Conservation (phyloP, 2,888 invertebrate genomes). For the Amorpha juglandis region DNA sequence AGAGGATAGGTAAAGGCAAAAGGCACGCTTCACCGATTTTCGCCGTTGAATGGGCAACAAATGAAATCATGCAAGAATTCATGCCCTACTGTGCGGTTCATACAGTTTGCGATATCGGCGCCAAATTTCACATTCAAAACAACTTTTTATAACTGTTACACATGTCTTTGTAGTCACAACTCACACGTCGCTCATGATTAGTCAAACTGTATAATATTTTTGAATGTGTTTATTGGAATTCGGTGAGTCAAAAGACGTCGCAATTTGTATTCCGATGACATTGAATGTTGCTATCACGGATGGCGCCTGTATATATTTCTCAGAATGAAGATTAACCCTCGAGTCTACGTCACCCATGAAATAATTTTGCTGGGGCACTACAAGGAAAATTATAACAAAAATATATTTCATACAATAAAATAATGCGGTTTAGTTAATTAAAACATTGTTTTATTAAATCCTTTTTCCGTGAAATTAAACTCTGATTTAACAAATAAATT, state of each 20-base stretch:
- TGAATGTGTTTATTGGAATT: constrained; percentile 41
- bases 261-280: constrained; percentile 42
- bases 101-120: constrained; percentile 39
- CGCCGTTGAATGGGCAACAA: constrained; percentile 26
- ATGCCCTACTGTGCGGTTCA: constrained; percentile 21
- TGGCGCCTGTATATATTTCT: constrained; percentile 37
- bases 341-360: constrained; percentile 12
- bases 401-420: background rate
- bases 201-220: constrained; percentile 38
- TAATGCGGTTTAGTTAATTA: background rate
- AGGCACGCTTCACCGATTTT: constrained; percentile 49
- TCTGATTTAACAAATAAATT: no score
- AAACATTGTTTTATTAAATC: no score
- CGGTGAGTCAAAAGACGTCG: constrained; percentile 48
- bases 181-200: constrained; percentile 35
- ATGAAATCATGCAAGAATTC: constrained; percentile 27
- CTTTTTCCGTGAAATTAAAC: no score
- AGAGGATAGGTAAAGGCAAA: constrained; percentile 64
- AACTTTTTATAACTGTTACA: constrained; percentile 45
- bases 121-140: constrained; percentile 59
- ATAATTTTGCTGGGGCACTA: constrained; percentile 21
- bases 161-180: constrained; percentile 38
- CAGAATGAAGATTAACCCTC: constrained; percentile 44
- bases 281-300: constrained; percentile 24
- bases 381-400: constrained; percentile 16